Base-by-base conservation (phyloP, 2,888 invertebrate genomes). In the Amorpha juglandis region DNA sequence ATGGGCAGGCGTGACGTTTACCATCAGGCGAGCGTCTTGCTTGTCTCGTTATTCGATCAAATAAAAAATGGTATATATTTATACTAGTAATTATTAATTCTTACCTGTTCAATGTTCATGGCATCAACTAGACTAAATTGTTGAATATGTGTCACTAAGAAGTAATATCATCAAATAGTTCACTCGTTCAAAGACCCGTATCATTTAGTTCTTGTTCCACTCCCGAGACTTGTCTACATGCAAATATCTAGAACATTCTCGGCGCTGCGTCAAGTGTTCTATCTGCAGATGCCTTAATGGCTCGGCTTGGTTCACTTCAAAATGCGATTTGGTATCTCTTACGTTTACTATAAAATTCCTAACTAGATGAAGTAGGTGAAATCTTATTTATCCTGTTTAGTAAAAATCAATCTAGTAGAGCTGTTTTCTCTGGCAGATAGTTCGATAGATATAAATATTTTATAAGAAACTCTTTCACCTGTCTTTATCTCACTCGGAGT, bases 221-320 rank as follows among this genome's bases (percentile, higher is more conserved):
- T 33, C 38, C 38, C 63, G n/a, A 21, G 35, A n/a, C 47, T 33
- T 38, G 35, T 67, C 66, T 67, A 68, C 70, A 75, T 74, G 73
- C 75, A 74, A 76, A 76, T 76, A 71, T 76, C 71, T 71, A 68
- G 71, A 75, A 74, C 65, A 67, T 75, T 75, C 74, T 63, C 64
- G 71, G 70, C 67, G 63, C 64, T 68, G 74, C 71, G 64, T 70
- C 72, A 72, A 73, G 70, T 74, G 72, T 74, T 74, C 80, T 76
- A 77, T 78, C 76, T 78, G 74, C 77, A 79, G 79, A 83, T 78
- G 78, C 80, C 77, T 76, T 81, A 82, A 82, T 82, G 79, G 80
- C 76, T 74, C 75, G 71, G 72, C 76, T 76, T 77, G 76, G 74
- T 73, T 73, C 79, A 73, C 73, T 78, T 78, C 78, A 76, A 80